Conservation (phyloP, 37 sponge, comb jelly and placozoan species). For the Chondrosia reniformis region DNA sequence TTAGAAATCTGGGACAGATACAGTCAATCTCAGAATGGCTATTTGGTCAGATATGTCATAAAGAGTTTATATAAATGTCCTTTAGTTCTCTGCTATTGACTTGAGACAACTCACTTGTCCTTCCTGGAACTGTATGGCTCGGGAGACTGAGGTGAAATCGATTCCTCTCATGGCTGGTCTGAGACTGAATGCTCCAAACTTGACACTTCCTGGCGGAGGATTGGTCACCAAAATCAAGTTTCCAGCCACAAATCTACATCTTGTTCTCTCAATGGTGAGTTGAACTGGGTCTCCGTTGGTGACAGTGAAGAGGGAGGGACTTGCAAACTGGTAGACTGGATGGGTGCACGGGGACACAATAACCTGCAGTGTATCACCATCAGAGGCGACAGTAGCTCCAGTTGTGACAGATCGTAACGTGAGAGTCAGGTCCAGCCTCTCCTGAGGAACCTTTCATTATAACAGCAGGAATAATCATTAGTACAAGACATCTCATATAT, state of each 20-base stretch:
- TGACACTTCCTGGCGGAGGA: background rate
- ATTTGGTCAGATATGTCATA: too few relatives aligned
- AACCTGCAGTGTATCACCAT: background rate
- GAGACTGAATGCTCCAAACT: slow-evolving; percentile 36
- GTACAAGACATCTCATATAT: too few relatives aligned
- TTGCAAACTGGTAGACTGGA: slow-evolving; percentile 5
- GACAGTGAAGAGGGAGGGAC: slow-evolving; percentile 7
- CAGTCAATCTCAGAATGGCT: background rate
- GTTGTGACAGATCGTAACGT: background rate
- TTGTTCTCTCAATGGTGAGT: slow-evolving; percentile 37
- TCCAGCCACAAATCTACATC: slow-evolving; percentile 25
- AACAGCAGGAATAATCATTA: too few relatives aligned
- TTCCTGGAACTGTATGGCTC: slow-evolving; percentile 22
- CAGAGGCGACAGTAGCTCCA: background rate
- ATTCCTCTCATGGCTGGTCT: slow-evolving; percentile 33
- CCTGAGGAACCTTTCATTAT: background rate
- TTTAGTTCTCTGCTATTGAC: too few relatives aligned
- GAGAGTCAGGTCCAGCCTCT: background rate
- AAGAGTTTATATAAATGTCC: too few relatives aligned
- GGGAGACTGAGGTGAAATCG: slow-evolving; percentile 32
- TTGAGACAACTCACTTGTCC: slow-evolving; percentile 22
- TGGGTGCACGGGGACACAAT: background rate
- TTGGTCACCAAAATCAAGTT: slow-evolving; percentile 16
- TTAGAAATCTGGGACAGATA: background rate
- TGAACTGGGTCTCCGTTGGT: background rate